Percentiles rank a stretch among this genome's conserved stretches.
phyloP scores from a whole-genome alignment of 2,797 vertebrate genomes.

The Acrossocheilus fasciatus region DNA sequence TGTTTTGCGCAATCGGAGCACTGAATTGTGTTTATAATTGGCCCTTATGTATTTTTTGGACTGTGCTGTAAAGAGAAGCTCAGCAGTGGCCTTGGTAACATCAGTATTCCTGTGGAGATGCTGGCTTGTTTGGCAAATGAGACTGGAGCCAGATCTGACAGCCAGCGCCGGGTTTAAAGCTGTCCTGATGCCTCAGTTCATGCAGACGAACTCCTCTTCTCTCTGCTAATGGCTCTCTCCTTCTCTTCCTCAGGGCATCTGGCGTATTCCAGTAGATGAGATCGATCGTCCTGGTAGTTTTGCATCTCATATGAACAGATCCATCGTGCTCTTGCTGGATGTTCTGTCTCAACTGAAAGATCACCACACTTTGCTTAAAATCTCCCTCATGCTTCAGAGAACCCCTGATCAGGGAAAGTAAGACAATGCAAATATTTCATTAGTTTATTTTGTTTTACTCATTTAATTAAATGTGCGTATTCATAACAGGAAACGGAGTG shows the following conservation, averaged over 20 bases:
- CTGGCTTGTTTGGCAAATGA: slow-evolving; percentile 12
- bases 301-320: slow-evolving; percentile 99
- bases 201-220: background rate
- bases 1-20: background rate
- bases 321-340: slow-evolving; percentile 93
- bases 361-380: slow-evolving; percentile 93
- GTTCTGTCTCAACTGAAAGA: slow-evolving; percentile 95
- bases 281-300: slow-evolving; percentile 99
- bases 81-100: background rate
- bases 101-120: slow-evolving; percentile 1
- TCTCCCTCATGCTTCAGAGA: slow-evolving; percentile 98
- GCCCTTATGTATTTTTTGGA: background rate
- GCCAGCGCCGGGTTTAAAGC: background rate
- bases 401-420: slow-evolving; percentile 99
- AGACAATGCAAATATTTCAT: slow-evolving; percentile 58
- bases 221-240: background rate
- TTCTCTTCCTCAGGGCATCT: slow-evolving; percentile 88
- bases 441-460: slow-evolving; percentile 26
- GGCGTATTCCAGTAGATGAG: slow-evolving; percentile 99
- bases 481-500: background rate
- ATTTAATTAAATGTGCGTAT: background rate
- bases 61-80: background rate
- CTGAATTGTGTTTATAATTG: background rate
- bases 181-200: background rate
- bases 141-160: background rate